Evolutionary conservation across 2,888 invertebrate species (phyloP).

Genomic region (Polydrusus cervinus): DNA sequence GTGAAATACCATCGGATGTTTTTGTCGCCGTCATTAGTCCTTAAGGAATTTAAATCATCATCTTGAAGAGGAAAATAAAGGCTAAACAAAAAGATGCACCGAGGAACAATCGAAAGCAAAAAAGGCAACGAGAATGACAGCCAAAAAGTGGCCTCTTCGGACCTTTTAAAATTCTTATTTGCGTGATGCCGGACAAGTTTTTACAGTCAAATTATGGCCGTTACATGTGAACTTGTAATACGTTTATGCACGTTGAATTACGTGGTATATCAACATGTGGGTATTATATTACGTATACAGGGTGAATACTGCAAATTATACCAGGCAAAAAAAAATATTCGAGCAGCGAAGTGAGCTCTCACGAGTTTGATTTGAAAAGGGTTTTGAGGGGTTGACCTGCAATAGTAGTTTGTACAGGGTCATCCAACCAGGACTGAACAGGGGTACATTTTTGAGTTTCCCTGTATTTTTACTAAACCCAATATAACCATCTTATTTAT

Average conservation of each 20-base stretch:
- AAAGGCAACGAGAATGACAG: conserved; percentile 46
- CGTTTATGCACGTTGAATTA: conserved; percentile 12
- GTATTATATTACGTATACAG: background rate
- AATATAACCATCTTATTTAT: too few species aligned
- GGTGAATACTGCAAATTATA: background rate
- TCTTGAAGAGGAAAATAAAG: conserved; percentile 44
- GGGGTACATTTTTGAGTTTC: too few species aligned
- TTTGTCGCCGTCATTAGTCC: conserved; percentile 37
- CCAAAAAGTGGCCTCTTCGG: conserved; percentile 48
- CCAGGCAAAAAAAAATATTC: too few species aligned
- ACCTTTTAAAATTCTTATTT: conserved; percentile 49
- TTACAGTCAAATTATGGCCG: conserved; percentile 33
- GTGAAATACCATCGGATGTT: conserved; percentile 4
- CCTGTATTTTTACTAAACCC: too few species aligned
- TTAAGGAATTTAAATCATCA: conserved; percentile 43
- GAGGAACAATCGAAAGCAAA: conserved; percentile 31
- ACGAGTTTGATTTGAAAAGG: too few species aligned
- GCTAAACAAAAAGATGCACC: conserved; percentile 34
- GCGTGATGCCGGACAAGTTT: conserved; percentile 49
- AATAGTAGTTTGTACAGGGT: too few species aligned
- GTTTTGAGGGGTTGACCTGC: too few species aligned
- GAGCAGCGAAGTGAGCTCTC: too few species aligned
- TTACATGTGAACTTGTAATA: conserved; percentile 38
- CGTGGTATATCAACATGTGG: background rate
- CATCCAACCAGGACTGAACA: too few species aligned